Evolutionary conservation across 2,797 vertebrate species (phyloP).

Genomic region (Sebastes alutus): DNA sequence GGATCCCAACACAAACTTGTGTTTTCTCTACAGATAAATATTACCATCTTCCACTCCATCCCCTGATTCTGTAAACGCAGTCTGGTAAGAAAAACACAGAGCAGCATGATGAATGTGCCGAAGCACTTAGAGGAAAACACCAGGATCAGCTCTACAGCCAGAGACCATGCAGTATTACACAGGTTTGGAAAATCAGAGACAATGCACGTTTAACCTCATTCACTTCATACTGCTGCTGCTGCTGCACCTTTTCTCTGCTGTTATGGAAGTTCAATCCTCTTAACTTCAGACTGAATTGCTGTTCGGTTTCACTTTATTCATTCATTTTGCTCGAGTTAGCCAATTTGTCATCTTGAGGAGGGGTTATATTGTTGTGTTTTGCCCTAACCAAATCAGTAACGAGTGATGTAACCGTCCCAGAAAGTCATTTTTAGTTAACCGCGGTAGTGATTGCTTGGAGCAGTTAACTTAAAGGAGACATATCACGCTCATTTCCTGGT

Average conservation of each 20-base stretch:
- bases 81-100: slow-evolving; percentile 11
- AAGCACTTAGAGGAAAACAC: slow-evolving; percentile 10
- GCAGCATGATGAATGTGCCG: slow-evolving; percentile 5
- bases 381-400: neutral
- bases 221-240: too few species aligned
- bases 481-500: neutral
- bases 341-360: neutral
- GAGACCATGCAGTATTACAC: neutral
- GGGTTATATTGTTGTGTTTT: neutral
- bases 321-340: neutral
- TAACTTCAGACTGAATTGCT: neutral
- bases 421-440: neutral
- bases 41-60: slow-evolving; percentile 10
- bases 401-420: neutral
- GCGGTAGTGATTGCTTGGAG: neutral
- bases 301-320: neutral
- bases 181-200: neutral
- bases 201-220: neutral
- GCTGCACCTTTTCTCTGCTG: neutral
- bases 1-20: neutral
- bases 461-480: neutral
- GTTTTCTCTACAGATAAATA: slow-evolving; percentile 31
- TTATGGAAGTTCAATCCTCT: neutral
- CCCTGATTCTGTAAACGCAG: slow-evolving; percentile 30
- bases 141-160: neutral